A percentile compares a stretch with the other conserved stretches of the same genome.
phyloP scores from a whole-genome alignment of 2,113 vertebrate species.

The Cryptotis parvus region DNA sequence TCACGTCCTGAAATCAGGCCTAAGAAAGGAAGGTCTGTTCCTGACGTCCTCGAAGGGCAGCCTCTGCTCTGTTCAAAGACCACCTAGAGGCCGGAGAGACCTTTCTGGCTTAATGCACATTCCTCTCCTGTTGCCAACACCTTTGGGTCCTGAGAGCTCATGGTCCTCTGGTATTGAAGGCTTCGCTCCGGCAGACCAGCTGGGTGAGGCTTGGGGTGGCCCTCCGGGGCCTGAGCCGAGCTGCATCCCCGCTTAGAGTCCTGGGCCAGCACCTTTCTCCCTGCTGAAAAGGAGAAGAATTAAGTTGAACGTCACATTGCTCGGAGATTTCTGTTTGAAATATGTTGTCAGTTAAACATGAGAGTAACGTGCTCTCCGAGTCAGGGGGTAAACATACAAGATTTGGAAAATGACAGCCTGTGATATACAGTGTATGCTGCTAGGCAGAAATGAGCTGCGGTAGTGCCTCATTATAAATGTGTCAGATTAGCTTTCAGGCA shows the following conservation, averaged over 20 bases:
- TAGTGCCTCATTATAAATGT: conserved; percentile 83
- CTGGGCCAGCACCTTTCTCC: no score
- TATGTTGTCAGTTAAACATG: conserved; percentile 74
- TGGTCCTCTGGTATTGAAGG: no score
- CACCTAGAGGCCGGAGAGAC: no score
- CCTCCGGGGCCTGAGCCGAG: no score
- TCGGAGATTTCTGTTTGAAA: conserved; percentile 70
- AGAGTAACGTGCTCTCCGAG: conserved; percentile 65
- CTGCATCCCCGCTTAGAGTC: no score
- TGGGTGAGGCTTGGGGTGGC: no score
- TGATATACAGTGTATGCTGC: conserved; percentile 79
- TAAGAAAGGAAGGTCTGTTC: not conserved
- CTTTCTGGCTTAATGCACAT: no score
- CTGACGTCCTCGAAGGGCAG: not conserved
- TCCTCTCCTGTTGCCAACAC: no score
- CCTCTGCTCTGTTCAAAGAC: conserved; percentile 53
- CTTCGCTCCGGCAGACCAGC: no score
- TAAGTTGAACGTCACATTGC: conserved; percentile 66
- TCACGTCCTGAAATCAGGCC: conserved; percentile 25
- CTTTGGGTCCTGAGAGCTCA: no score
- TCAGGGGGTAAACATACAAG: conserved; percentile 81
- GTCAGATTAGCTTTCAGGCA: conserved; percentile 79
- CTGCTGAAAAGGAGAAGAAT: no score
- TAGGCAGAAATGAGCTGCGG: conserved; percentile 80
- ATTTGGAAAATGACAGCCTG: conserved; percentile 77